phyloP scores from a whole-genome alignment of 2,888 invertebrate species.

The Dicycla oo region DNA sequence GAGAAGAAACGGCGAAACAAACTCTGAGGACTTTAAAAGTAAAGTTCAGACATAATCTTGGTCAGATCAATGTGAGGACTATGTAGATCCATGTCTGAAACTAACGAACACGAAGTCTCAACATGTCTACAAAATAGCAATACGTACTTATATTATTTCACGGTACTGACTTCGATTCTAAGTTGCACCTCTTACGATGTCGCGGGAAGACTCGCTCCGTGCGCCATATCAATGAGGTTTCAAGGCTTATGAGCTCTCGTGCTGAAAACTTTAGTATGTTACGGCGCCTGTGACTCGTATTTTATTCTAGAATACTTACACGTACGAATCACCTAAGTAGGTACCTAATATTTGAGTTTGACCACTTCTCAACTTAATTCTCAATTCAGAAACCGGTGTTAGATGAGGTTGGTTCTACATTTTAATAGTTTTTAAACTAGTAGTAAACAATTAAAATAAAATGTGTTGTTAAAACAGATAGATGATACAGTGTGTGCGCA shows the following conservation, averaged over 20 bases:
- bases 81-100: too few species aligned
- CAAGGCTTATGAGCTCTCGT: constrained; percentile 14
- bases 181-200: constrained; percentile 4
- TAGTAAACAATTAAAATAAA: neutral
- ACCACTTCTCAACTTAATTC: too few species aligned
- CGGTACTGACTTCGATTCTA: constrained; percentile 8
- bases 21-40: too few species aligned
- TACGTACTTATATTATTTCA: constrained; percentile 2
- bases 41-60: too few species aligned
- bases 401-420: neutral
- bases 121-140: neutral
- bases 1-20: too few species aligned
- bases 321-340: too few species aligned
- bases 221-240: constrained; percentile 25
- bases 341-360: too few species aligned
- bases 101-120: neutral
- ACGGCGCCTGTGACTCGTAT: too few species aligned
- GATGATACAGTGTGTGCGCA: too few species aligned
- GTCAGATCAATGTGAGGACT: too few species aligned
- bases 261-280: constrained; percentile 4
- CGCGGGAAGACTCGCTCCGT: neutral
- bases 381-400: too few species aligned
- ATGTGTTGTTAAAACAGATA: neutral
- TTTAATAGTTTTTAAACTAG: too few species aligned
- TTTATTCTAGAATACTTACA: neutral